Percentiles rank a stretch among this genome's conserved stretches.
These are phyloP conservation scores for Pollicipes pollicipes DNA, from an alignment of 1,140 invertebrate species.

Conservation along the genomic window DNA sequence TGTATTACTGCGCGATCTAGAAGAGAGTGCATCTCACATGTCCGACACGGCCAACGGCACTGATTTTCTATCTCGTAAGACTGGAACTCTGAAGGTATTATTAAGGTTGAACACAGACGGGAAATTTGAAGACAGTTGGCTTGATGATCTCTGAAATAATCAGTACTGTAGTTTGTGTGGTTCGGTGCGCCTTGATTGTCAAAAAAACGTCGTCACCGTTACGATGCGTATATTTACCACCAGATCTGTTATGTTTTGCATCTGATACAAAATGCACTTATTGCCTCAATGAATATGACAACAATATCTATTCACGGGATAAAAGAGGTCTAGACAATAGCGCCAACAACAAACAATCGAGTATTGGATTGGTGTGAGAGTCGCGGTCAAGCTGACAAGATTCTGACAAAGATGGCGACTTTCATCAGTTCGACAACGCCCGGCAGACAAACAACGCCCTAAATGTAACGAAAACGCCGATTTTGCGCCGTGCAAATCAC, in stretches of 20 bases:
- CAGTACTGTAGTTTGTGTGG: no score
- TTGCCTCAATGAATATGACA: constrained; percentile 2
- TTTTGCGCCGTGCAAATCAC: background rate
- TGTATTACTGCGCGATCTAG: no score
- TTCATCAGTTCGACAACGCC: background rate
- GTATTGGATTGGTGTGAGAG: background rate
- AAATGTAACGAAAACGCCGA: background rate
- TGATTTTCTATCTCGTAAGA: no score
- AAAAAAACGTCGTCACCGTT: no score
- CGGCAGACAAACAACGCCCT: background rate
- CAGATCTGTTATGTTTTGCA: background rate
- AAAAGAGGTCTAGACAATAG: background rate
- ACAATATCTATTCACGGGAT: background rate
- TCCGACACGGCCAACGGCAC: no score
- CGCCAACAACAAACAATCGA: background rate
- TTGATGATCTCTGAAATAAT: no score
- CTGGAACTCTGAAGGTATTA: no score
- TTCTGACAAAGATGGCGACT: no score
- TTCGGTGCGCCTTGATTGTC: no score
- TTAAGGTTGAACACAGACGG: no score
- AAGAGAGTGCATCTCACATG: no score
- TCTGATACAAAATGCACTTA: constrained; percentile 2
- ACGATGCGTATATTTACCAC: constrained; percentile 1
- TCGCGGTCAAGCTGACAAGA: background rate
- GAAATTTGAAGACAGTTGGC: no score